phyloP scores from a whole-genome alignment of 2,113 vertebrate species.

The Cynopterus brachyotis region DNA sequence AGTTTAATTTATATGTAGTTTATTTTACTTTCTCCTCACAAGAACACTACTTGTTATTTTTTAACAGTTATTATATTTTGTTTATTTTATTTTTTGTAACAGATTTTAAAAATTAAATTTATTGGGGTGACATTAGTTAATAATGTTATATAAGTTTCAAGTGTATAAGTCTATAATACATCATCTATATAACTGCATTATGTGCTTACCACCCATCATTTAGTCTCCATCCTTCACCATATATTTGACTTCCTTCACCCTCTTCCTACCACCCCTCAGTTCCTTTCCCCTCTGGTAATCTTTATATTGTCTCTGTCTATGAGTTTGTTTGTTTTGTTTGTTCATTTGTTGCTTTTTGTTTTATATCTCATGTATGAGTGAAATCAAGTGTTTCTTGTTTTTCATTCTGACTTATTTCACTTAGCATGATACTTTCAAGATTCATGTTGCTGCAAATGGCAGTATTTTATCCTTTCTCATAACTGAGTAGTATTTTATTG shows the following conservation, averaged over 20 bases:
- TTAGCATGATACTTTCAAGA: background rate
- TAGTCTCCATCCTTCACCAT: background rate
- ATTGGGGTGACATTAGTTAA: background rate
- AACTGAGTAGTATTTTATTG: background rate
- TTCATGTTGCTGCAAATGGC: background rate
- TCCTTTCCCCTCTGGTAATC: background rate
- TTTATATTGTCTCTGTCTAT: background rate
- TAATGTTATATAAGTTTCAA: background rate
- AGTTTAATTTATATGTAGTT: background rate
- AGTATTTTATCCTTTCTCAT: background rate
- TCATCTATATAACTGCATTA: background rate
- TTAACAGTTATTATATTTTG: background rate
- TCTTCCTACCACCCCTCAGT: background rate
- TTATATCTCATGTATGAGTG: background rate
- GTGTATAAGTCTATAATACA: background rate
- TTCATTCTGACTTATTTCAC: background rate
- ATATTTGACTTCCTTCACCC: background rate
- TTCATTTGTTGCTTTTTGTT: background rate
- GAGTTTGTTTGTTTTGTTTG: background rate
- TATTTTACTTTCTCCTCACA: background rate
- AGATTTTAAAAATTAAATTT: background rate
- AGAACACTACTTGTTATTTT: background rate
- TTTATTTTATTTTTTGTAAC: background rate
- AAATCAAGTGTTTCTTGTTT: background rate
- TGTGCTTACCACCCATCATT: background rate